phyloP scores from a whole-genome alignment of 64 coral and sea anemone species.

The Platygyra sinensis region DNA sequence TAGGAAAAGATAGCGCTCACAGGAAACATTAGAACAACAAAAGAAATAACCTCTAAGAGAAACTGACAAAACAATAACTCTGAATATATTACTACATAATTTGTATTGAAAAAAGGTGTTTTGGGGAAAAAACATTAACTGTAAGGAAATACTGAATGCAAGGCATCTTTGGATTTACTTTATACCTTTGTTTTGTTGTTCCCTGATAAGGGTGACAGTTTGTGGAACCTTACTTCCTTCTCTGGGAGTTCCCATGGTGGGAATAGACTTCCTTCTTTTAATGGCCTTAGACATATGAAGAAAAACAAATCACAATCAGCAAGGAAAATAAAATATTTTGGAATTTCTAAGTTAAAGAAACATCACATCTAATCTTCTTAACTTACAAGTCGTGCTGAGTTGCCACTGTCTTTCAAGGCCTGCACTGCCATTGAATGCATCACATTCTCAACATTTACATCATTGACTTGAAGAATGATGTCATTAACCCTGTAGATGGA shows the following conservation, averaged over 20 bases:
- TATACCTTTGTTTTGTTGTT: conserved; percentile 29
- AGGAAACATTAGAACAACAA: too few species aligned
- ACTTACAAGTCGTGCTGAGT: conserved; percentile 85
- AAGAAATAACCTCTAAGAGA: too few species aligned
- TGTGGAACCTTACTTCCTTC: conserved; percentile 46
- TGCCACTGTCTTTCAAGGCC: conserved; percentile 94
- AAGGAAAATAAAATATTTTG: not conserved
- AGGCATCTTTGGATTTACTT: too few species aligned
- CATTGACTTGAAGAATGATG: too few species aligned
- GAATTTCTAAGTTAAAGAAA: not conserved
- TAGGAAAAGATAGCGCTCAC: too few species aligned
- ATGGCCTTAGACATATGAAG: not conserved
- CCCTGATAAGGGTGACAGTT: conserved; percentile 33
- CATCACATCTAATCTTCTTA: not conserved
- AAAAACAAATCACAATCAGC: not conserved
- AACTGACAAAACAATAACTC: too few species aligned
- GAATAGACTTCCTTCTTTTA: not conserved
- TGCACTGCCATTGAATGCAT: conserved; percentile 84
- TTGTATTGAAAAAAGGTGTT: too few species aligned
- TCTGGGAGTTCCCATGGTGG: not conserved
- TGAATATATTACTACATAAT: too few species aligned
- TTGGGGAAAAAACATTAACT: not conserved
- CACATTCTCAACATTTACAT: too few species aligned
- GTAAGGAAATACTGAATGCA: not conserved
- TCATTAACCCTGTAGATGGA: too few species aligned